Percentiles rank a stretch among this genome's conserved stretches.
phyloP scores from a whole-genome alignment of 2,797 vertebrate species.

The Bradypodion pumilum region DNA sequence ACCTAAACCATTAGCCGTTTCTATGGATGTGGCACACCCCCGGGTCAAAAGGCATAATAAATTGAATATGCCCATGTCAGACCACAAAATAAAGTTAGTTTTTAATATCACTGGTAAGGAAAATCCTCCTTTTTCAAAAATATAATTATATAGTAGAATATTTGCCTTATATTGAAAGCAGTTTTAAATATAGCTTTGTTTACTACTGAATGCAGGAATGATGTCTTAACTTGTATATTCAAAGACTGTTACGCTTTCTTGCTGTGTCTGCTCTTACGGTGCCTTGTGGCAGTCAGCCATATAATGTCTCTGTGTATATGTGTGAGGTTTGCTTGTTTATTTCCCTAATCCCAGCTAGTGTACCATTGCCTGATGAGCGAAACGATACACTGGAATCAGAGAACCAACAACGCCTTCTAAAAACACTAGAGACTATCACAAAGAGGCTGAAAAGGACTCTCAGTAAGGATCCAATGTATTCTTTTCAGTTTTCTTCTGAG shows the following conservation, averaged over 20 bases:
- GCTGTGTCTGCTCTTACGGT: constrained; percentile 8
- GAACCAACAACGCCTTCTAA: constrained; percentile 92
- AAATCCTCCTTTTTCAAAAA: neutral
- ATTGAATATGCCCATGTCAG: constrained; percentile 78
- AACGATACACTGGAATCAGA: constrained; percentile 92
- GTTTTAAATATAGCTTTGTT: constrained; percentile 11
- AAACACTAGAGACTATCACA: constrained; percentile 90
- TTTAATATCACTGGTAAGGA: constrained; percentile 96
- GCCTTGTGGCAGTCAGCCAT: constrained; percentile 14
- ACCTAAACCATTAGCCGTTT: constrained; percentile 55
- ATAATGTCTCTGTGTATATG: neutral
- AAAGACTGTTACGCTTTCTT: neutral
- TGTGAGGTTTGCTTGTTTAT: constrained; percentile 35
- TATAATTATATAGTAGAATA: neutral
- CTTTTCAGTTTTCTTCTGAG: constrained; percentile 90
- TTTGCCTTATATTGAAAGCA: neutral
- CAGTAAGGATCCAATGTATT: constrained; percentile 89
- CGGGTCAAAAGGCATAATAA: constrained; percentile 86
- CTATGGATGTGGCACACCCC: constrained; percentile 62
- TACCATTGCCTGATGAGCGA: constrained; percentile 90
- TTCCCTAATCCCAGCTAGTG: constrained; percentile 88
- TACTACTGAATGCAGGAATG: neutral
- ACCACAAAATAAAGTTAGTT: constrained; percentile 96
- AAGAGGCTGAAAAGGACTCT: constrained; percentile 92
- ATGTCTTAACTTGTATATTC: neutral